These are phyloP conservation scores for Apostichopus parvimensis DNA, from an alignment of 35 echinoderm and acorn worm species.

Conservation along the genomic window DNA sequence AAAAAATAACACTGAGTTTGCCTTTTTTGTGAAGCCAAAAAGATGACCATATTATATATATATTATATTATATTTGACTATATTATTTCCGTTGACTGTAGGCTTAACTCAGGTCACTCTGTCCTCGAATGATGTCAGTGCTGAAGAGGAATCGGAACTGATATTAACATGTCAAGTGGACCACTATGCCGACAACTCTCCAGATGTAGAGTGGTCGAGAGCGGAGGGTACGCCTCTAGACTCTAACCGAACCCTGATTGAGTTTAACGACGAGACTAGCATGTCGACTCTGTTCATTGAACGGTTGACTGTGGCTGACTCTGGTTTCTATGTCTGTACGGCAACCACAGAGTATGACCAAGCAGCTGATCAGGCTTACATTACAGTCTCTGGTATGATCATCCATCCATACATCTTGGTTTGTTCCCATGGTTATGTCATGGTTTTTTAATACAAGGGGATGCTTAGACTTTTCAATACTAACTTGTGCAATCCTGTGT, in stretches of 20 bases:
- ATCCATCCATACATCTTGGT: too few species aligned
- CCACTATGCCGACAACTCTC: neutral
- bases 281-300: constrained; percentile 21
- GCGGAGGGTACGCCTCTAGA: constrained; percentile 10
- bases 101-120: constrained; percentile 13
- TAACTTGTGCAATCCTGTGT: too few species aligned
- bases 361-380: neutral
- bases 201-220: constrained; percentile 14
- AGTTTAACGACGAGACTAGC: neutral
- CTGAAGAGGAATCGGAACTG: constrained; percentile 16
- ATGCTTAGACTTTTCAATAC: too few species aligned
- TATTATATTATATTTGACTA: too few species aligned
- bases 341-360: constrained; percentile 48
- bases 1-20: too few species aligned
- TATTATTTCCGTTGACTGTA: neutral
- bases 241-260: neutral
- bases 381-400: constrained; percentile 18
- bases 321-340: constrained; percentile 5
- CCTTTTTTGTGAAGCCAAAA: too few species aligned
- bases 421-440: too few species aligned
- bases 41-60: too few species aligned
- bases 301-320: neutral
- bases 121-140: neutral
- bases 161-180: constrained; percentile 27
- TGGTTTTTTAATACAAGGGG: too few species aligned